Conservation (phyloP, 2,113 vertebrate species). For the Andinoacara biseriatus region DNA sequence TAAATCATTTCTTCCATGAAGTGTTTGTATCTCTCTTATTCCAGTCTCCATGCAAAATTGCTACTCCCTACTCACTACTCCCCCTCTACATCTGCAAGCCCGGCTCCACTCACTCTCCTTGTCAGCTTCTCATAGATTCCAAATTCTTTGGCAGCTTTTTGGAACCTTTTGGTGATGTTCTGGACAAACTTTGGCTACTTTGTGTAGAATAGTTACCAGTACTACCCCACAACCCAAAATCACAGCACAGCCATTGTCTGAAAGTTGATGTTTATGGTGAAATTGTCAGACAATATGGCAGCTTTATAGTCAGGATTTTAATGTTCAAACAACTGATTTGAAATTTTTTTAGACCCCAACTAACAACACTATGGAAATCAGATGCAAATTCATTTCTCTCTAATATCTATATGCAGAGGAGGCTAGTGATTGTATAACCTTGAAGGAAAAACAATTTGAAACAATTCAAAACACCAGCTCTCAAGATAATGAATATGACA, state of each 20-base stretch:
- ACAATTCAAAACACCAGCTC: slow-evolving; percentile 10
- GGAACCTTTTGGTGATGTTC: background rate
- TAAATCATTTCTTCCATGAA: background rate
- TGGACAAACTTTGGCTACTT: background rate
- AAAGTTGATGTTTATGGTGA: too few species aligned
- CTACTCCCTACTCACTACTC: too few species aligned
- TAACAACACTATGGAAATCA: slow-evolving; percentile 20
- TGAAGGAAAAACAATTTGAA: slow-evolving; percentile 7
- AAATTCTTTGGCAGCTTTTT: background rate
- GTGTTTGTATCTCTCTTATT: background rate
- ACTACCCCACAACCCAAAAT: too few species aligned
- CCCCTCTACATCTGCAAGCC: background rate
- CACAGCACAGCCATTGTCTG: too few species aligned
- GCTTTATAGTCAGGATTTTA: too few species aligned
- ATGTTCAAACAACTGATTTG: background rate
- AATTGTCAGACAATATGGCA: too few species aligned
- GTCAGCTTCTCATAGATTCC: background rate
- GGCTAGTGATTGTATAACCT: background rate
- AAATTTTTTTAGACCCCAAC: background rate
- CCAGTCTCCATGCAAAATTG: background rate
- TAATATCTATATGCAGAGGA: background rate
- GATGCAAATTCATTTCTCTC: slow-evolving; percentile 8
- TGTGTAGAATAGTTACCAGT: background rate
- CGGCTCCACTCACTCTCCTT: background rate
- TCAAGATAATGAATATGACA: background rate